Percentiles rank a stretch among this genome's conserved stretches.
Conservation (phyloP, 2,888 invertebrate genomes). For the Neoscelio sp. region DNA sequence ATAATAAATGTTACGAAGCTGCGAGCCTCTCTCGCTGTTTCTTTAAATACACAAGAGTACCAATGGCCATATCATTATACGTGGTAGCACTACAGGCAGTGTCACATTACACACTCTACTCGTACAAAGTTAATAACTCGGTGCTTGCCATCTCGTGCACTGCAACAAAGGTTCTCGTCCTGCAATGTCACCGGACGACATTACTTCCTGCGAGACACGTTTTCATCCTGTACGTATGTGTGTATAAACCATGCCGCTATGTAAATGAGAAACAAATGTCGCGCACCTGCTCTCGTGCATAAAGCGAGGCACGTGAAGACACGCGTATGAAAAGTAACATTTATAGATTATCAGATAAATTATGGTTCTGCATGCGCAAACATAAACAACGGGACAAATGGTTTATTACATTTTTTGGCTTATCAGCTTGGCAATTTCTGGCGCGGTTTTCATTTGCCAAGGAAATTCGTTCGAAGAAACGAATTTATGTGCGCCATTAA, state of each 20-base stretch:
- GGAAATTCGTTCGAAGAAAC: too few species aligned
- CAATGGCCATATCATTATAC: slow-evolving; percentile 55
- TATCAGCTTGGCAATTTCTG: slow-evolving; percentile 8
- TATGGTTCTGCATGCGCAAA: slow-evolving; percentile 18
- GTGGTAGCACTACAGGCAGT: slow-evolving; percentile 38
- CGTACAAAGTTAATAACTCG: slow-evolving; percentile 71
- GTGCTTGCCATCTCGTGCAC: slow-evolving; percentile 53
- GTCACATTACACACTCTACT: slow-evolving; percentile 66
- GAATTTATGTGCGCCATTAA: too few species aligned
- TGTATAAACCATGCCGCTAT: slow-evolving; percentile 65
- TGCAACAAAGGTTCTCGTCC: slow-evolving; percentile 69
- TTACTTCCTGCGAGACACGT: slow-evolving; percentile 54
- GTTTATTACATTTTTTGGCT: slow-evolving; percentile 12
- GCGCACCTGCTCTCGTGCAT: slow-evolving; percentile 72
- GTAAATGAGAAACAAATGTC: slow-evolving; percentile 75
- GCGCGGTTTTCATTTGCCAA: too few species aligned
- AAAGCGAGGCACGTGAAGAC: slow-evolving; percentile 54
- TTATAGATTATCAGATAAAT: slow-evolving; percentile 61
- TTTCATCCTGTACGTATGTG: slow-evolving; percentile 50
- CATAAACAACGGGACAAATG: slow-evolving; percentile 19
- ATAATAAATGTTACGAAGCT: slow-evolving; percentile 8
- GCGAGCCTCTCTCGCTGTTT: slow-evolving; percentile 4
- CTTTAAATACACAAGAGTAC: slow-evolving; percentile 32
- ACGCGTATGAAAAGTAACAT: slow-evolving; percentile 34
- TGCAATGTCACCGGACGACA: slow-evolving; percentile 53